Base-by-base conservation (phyloP, 1,140 invertebrate species). In the Drosophila kepulauana region DNA sequence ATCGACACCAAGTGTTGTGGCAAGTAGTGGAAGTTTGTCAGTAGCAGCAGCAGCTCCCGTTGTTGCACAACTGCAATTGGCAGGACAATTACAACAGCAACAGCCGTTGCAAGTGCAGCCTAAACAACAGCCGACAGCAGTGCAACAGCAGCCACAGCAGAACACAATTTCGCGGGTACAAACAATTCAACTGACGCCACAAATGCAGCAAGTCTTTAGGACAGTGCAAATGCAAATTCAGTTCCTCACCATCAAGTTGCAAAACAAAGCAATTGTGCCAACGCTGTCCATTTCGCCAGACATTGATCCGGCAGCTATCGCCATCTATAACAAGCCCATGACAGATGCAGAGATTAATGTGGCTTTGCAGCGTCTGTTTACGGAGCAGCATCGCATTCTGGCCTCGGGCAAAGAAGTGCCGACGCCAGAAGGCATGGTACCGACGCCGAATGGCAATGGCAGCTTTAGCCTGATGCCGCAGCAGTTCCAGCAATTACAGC, bases 341-440 rank as follows among this genome's bases (percentile, higher is more conserved):
- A 91, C 46, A 6, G 91, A 93, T 61, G 74, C 74, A 8, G 92
- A 93, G 33, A 92, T 93, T 45, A 93, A 94, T 78, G 84, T 93
- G 51, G 92, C 93, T 3, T 74, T 95, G 46, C 94, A 95, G 74
- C 92, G 93, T 15, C 75, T 95, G 8, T 94, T 94, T 80, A 91
- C 93, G 11, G 94, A 95, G 64, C 95, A 95, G 81, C 94, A 95
- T 62, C 94, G 94, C 74, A 95, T 95, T 63, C 81, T 95, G 58
- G 93, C 94, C 3, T 93, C 94, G 0, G 95, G 95, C 15, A 95
- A 95, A 92, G 90, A 95, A 62, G 93, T 95, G 66, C 94, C 94
- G 5, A 95, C 94, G 10, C 93, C 94, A 15, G 93, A 93, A 61
- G 82, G 69, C 5, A 81, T 90, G 67, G 43, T 92, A 5, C 76